Evolutionary conservation across 2,113 vertebrate species (phyloP), one percentile per base, ranked within the genome.

Genomic region (Nyctereutes procyonoides): DNA sequence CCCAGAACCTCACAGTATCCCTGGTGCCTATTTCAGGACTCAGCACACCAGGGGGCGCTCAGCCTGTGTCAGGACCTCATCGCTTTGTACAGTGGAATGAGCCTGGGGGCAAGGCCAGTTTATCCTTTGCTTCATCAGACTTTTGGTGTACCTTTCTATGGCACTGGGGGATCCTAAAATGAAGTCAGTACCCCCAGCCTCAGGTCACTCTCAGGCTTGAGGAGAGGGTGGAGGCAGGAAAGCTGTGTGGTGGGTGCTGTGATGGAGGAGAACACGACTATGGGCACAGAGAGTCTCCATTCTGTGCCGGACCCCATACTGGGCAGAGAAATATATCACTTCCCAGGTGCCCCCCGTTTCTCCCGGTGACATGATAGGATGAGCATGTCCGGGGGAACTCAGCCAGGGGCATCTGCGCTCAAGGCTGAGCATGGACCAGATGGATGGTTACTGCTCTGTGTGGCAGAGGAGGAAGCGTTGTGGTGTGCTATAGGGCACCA

Each of bases 41-140:
- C 51, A 13, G 1, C 55, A 74, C 93, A 81, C 93, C 73, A 93
- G 91, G 65, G 91, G 92, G 86, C 51, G 17, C 92, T 89, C 62
- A 82, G 32, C 81, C 93, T 81, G 28, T 67, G 62, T 84, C 35
- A 1, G 65, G 30, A 51, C 56, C 60, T 63, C 58, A 26, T 76
- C 17, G 1, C 11, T 81, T 38, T 63, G 32, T 55, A 62, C 24
- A n/a, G 51, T 48, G 58, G 35, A 48, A 71, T 16, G 60, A 95
- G 30, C 55, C 55, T 53, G 89, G 53, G 56, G 28, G 3, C 10
- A 12, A 12, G 51, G 82, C 69, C n/a, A 56, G 32, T 62, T 63
- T 53, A 65, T 73, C 56, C 51, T 85, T 71, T 62, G 79, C 71
- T 69, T 87, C 38, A 53, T 90, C 28, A 48, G 19, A 48, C 24